Percentiles rank a stretch among this genome's conserved stretches.
Evolutionary conservation across 2,888 invertebrate species (phyloP).

Genomic region (Fabriciana adippe): DNA sequence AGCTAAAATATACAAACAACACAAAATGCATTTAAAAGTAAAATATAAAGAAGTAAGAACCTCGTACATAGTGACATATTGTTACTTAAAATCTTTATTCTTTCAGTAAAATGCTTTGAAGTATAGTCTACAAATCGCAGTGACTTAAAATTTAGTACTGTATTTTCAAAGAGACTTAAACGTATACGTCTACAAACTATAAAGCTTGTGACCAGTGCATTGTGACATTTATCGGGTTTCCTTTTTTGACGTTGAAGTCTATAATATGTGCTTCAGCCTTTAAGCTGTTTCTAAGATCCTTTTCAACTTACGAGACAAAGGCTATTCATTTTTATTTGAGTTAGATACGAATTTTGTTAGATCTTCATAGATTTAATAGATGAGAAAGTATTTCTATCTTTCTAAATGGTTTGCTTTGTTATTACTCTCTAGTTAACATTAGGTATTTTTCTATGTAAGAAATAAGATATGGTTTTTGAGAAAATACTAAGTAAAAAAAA

Average conservation of each 20-base stretch:
- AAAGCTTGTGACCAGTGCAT: constrained; percentile 25
- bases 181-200: constrained; percentile 19
- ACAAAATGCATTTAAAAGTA: too few species aligned
- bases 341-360: background rate
- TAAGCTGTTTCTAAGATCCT: constrained; percentile 16
- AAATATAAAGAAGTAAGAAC: too few species aligned
- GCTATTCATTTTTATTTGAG: background rate
- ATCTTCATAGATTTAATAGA: too few species aligned
- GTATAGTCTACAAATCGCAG: constrained; percentile 16
- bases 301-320: constrained; percentile 1
- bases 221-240: constrained; percentile 30
- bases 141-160: constrained; percentile 6
- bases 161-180: constrained; percentile 12
- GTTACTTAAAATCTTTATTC: background rate
- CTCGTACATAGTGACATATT: too few species aligned
- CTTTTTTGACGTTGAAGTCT: constrained; percentile 21
- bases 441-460: too few species aligned
- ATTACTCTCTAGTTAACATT: too few species aligned
- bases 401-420: too few species aligned
- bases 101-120: background rate
- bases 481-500: too few species aligned
- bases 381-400: too few species aligned
- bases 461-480: too few species aligned
- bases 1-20: too few species aligned
- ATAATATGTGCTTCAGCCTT: constrained; percentile 1